Evolutionary conservation across 2,888 invertebrate genomes (phyloP).

Genomic region (Idaea dimidiata): DNA sequence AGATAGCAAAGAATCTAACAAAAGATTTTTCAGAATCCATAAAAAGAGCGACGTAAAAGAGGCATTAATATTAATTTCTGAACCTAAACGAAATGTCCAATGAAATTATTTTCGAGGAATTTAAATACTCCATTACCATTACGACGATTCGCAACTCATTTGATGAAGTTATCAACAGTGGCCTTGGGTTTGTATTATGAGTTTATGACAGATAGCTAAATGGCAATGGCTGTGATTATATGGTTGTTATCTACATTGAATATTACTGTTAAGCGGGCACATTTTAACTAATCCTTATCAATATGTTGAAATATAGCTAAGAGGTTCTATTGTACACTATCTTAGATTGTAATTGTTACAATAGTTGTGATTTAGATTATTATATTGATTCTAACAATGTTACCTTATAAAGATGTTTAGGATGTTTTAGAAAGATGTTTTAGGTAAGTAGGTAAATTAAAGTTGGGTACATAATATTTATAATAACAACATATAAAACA

Average conservation of each 20-base stretch:
- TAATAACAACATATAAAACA: neutral
- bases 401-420: too few relatives aligned
- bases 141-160: constrained; percentile 19
- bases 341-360: neutral
- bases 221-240: constrained; percentile 24
- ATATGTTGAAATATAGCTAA: neutral
- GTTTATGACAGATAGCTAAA: constrained; percentile 31
- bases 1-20: constrained; percentile 1
- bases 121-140: constrained; percentile 21
- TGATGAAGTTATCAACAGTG: constrained; percentile 31
- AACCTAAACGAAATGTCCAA: constrained; percentile 12
- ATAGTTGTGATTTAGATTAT: neutral
- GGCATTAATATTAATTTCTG: constrained; percentile 5
- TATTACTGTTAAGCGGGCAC: neutral
- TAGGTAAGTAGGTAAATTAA: too few relatives aligned
- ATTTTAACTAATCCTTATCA: constrained; percentile 1
- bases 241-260: constrained; percentile 17
- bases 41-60: neutral
- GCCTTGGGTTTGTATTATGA: constrained; percentile 22
- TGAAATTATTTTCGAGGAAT: constrained; percentile 16
- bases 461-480: neutral
- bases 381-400: neutral
- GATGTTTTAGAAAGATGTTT: too few relatives aligned
- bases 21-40: neutral
- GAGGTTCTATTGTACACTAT: neutral